Conservation (phyloP, 2,888 invertebrate genomes). For the Leuctra nigra region DNA sequence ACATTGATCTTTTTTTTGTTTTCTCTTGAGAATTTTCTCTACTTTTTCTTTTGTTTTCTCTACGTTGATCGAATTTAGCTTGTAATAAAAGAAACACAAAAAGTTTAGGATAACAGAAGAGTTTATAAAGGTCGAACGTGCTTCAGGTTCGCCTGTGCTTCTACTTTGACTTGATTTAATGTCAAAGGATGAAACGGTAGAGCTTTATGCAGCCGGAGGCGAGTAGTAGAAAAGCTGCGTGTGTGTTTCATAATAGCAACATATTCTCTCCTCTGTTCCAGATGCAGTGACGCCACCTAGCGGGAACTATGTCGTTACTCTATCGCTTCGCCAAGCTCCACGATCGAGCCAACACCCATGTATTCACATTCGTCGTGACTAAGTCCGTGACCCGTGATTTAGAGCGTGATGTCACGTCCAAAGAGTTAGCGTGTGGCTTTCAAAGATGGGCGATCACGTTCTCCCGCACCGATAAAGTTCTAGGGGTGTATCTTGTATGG, state of each 20-base stretch:
- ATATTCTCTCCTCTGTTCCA: neutral
- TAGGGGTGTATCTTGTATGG: conserved; percentile 73
- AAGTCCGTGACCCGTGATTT: conserved; percentile 69
- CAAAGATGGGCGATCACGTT: conserved; percentile 79
- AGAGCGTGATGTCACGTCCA: conserved; percentile 72
- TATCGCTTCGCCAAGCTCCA: conserved; percentile 76
- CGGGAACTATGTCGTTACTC: conserved; percentile 57
- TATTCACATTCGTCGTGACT: conserved; percentile 78
- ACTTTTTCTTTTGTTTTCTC: too few relatives aligned
- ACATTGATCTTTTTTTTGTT: too few relatives aligned
- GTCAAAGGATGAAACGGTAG: too few relatives aligned
- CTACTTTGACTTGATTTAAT: too few relatives aligned
- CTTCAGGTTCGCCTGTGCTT: too few relatives aligned
- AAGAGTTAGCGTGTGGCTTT: conserved; percentile 74
- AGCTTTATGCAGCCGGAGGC: too few relatives aligned
- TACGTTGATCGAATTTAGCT: too few relatives aligned
- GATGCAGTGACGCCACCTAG: conserved; percentile 17
- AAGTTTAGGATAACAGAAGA: too few relatives aligned
- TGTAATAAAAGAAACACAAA: too few relatives aligned
- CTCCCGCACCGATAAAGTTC: conserved; percentile 62
- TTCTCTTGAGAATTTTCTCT: too few relatives aligned
- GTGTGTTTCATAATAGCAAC: neutral
- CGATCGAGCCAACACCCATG: conserved; percentile 74
- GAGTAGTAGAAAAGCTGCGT: too few relatives aligned
- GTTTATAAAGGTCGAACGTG: too few relatives aligned